Conservation (phyloP, 2,888 invertebrate genomes). For the Cryptocephalus primarius region DNA sequence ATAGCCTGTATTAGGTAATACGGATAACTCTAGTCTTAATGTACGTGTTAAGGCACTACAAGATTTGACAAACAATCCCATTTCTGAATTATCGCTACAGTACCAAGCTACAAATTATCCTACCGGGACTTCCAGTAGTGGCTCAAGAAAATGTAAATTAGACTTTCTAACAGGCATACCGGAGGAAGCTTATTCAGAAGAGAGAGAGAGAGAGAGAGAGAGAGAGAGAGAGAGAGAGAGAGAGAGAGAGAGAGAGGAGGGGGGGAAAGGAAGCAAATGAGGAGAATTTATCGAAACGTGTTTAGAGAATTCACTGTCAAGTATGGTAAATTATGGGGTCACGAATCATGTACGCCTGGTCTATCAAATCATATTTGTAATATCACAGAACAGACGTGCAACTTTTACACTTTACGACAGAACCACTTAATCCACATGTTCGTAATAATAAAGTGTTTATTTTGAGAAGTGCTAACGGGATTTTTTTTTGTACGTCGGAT, state of each 20-base stretch:
- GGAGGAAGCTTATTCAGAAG: conserved; percentile 1
- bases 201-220: conserved; percentile 1
- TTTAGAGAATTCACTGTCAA: not conserved
- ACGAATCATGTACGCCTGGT: not conserved
- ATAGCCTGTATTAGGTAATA: conserved; percentile 1
- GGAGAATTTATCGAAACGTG: conserved; percentile 1
- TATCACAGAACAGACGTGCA: too few species aligned
- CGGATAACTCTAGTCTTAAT: not conserved
- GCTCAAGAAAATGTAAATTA: not conserved
- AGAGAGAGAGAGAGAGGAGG: too few species aligned
- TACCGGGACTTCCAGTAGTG: not conserved
- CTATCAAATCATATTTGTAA: too few species aligned
- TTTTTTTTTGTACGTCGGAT: too few species aligned
- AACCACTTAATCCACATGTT: too few species aligned
- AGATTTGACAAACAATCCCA: conserved; percentile 1
- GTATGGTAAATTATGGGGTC: not conserved
- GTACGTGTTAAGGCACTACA: not conserved
- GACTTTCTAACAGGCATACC: not conserved
- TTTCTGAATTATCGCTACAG: not conserved
- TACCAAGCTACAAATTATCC: not conserved
- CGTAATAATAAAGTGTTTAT: too few species aligned
- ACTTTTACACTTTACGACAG: too few species aligned
- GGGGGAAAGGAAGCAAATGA: too few species aligned
- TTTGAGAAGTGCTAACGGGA: too few species aligned
- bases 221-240: not conserved